Percentiles rank a stretch among this genome's conserved stretches.
Conservation (phyloP, 2,797 vertebrate species). For the Cyclopterus lumpus region DNA sequence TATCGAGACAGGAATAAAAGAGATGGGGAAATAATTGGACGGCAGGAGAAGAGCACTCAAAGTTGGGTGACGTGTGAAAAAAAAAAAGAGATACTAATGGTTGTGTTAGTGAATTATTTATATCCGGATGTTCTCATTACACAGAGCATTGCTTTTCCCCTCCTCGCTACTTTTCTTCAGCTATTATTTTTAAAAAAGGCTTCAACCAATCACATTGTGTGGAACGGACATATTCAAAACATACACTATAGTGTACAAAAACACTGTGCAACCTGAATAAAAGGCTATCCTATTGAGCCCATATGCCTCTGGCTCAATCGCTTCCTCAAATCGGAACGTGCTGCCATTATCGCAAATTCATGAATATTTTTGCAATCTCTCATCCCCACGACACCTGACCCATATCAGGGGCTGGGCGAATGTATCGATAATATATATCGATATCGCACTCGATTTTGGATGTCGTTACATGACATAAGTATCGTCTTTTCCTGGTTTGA, state of each 20-base stretch:
- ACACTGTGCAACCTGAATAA: not conserved
- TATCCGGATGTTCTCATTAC: conserved; percentile 60
- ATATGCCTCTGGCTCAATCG: not conserved
- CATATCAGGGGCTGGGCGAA: too few relatives aligned
- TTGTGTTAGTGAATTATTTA: conserved; percentile 68
- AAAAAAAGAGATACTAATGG: conserved; percentile 63
- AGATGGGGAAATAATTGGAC: conserved; percentile 54
- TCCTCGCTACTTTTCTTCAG: conserved; percentile 43
- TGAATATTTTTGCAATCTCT: not conserved
- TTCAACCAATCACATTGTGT: not conserved
- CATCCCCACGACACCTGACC: too few relatives aligned
- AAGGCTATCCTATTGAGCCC: too few relatives aligned
- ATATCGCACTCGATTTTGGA: too few relatives aligned
- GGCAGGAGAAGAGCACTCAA: conserved; percentile 49
- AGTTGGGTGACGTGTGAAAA: conserved; percentile 53
- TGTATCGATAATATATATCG: too few relatives aligned
- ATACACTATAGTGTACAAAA: too few relatives aligned
- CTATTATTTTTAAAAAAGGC: conserved; percentile 34
- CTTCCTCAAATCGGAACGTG: too few relatives aligned
- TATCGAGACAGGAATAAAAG: conserved; percentile 10
- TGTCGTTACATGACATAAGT: too few relatives aligned
- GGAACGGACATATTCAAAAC: too few relatives aligned
- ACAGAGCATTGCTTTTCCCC: conserved; percentile 33
- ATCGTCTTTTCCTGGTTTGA: not conserved
- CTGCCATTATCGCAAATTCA: not conserved